Percentiles rank a stretch among this genome's conserved stretches.
Conservation (phyloP, 2,888 invertebrate genomes). For the Psylliodes chrysocephalus region DNA sequence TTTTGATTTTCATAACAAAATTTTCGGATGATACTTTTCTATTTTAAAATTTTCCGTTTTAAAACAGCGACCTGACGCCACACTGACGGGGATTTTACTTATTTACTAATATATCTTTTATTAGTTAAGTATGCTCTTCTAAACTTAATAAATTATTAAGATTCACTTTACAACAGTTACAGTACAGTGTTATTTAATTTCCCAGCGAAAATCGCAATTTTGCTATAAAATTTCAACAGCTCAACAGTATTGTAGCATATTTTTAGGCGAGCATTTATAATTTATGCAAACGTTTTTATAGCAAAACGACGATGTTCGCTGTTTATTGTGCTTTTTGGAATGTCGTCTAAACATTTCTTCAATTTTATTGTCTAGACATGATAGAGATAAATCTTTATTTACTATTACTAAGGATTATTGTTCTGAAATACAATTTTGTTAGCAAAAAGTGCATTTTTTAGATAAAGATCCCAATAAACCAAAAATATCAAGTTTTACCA, state of each 20-base stretch:
- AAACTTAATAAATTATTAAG: slow-evolving; percentile 38
- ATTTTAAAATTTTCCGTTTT: not conserved
- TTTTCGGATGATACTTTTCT: not conserved
- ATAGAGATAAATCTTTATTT: slow-evolving; percentile 10
- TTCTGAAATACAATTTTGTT: not conserved
- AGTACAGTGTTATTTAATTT: slow-evolving; percentile 18
- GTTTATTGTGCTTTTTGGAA: slow-evolving; percentile 47
- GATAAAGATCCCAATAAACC: not conserved
- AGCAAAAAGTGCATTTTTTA: not conserved
- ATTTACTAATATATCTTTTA: slow-evolving; percentile 30
- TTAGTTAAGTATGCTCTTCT: slow-evolving; percentile 26
- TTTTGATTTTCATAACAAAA: too few relatives aligned
- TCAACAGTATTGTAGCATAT: not conserved
- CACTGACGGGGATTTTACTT: slow-evolving; percentile 20
- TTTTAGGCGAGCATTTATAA: not conserved
- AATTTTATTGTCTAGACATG: slow-evolving; percentile 46
- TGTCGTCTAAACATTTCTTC: slow-evolving; percentile 45
- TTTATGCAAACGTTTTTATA: not conserved
- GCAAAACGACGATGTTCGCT: slow-evolving; percentile 21
- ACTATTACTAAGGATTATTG: slow-evolving; percentile 18
- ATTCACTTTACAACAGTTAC: slow-evolving; percentile 35
- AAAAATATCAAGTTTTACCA: not conserved
- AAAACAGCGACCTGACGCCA: slow-evolving; percentile 11
- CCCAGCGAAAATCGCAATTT: slow-evolving; percentile 6
- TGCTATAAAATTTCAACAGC: not conserved